Evolutionary conservation across 2,888 invertebrate genomes (phyloP), one percentile per base, ranked within the genome.

Genomic region (Coelinius sp.): DNA sequence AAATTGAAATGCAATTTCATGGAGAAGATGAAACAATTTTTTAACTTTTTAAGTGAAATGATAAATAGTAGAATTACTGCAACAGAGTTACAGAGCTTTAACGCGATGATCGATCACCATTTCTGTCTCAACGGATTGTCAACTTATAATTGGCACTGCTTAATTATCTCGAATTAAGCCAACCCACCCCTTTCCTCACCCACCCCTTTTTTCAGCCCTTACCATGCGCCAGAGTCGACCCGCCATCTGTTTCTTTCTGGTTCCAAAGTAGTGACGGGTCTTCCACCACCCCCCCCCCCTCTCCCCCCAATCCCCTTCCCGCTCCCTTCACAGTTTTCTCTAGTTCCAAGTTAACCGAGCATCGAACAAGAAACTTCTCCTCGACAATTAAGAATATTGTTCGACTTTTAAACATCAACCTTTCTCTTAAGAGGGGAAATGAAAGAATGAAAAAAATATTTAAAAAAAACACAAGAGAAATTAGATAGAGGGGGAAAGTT

Each of bases 131-230:
- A 78, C 73, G 78, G 75, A 82, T 79, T 80, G 78, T 83, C 80
- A 80, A 81, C 79, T 81, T 81, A 79, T 82, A 82, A 83, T 82
- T 81, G 79, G 80, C 77, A 76, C 78, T 80, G 75, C 78, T 79
- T 81, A 79, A 78, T 79, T 79, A 78, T 79, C 76, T 72, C 76
- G 74, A 82, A 80, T 81, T 78, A 80, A 80, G 76, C 79, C 75
- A 64, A 53, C 71, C 68, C 70, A 56, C 65, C 73, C 75, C 68
- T 74, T 44, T 22, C 22, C 27, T 35, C 56, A 56, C 53, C 6
- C 31, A 22, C n/a, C 31, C 63, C 74, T 53, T 70, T 67, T 66
- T 31, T 59, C 69, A 73, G 46, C 53, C 22, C 68, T 49, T 64
- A 17, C 20, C 49, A 12, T n/a, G 24, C 24, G 41, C 41, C 22